phyloP scores from a whole-genome alignment of 2,888 invertebrate species.

The Heliconius erato region DNA sequence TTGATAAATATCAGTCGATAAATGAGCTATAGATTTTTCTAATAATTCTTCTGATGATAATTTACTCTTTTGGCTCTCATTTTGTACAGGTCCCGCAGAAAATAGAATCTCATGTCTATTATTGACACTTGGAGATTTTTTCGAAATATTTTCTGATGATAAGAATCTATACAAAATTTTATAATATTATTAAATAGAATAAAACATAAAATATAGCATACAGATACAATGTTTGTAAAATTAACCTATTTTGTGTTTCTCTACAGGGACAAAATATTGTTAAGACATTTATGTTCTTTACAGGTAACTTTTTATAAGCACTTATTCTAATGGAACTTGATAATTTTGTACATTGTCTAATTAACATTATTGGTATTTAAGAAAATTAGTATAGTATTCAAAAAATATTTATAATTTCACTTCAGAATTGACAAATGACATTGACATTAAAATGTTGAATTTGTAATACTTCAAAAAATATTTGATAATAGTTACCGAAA shows the following conservation, averaged over 20 bases:
- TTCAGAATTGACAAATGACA: slow-evolving; percentile 10
- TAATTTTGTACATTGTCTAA: slow-evolving; percentile 67
- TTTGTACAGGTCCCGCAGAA: slow-evolving; percentile 41
- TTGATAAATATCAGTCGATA: slow-evolving; percentile 75
- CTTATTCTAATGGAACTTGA: slow-evolving; percentile 60
- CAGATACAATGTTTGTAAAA: not conserved
- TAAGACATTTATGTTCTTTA: slow-evolving; percentile 52
- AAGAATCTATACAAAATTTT: slow-evolving; percentile 28
- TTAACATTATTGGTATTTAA: slow-evolving; percentile 64
- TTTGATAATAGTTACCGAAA: not conserved
- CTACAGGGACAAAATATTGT: slow-evolving; percentile 49
- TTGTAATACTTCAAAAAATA: not conserved
- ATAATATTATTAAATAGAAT: not conserved
- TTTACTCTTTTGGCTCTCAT: slow-evolving; percentile 28
- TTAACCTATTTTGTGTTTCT: slow-evolving; percentile 56
- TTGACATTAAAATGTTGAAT: not conserved
- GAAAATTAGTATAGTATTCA: too few species aligned
- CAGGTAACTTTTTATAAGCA: slow-evolving; percentile 54
- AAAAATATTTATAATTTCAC: slow-evolving; percentile 5
- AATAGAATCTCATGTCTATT: slow-evolving; percentile 48
- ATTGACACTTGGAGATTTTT: slow-evolving; percentile 3
- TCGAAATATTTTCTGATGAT: slow-evolving; percentile 13
- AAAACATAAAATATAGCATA: not conserved
- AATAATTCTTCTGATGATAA: slow-evolving; percentile 67
- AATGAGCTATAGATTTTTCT: slow-evolving; percentile 72